Evolutionary conservation across 2,113 vertebrate genomes (phyloP).

Genomic region (Balaeniceps rex): DNA sequence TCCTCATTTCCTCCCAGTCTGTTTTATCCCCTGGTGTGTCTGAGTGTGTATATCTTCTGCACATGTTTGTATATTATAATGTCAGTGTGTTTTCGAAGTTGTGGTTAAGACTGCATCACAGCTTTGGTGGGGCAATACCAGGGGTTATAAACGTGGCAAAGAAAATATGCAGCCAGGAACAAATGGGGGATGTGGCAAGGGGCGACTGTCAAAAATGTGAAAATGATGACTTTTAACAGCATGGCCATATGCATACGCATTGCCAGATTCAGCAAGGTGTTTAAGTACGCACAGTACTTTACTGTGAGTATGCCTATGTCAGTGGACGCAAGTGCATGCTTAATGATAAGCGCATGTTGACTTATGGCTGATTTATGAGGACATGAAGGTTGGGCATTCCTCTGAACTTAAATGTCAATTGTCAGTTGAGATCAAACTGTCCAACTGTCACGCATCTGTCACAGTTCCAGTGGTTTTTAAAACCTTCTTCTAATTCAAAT

Average conservation of each 20-base stretch:
- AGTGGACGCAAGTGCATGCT: accelerated
- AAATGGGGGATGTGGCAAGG: not conserved
- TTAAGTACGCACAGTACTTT: accelerated
- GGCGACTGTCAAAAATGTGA: not conserved
- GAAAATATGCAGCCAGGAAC: not conserved
- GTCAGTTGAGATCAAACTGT: not conserved
- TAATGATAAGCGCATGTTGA: not conserved
- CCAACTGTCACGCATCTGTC: not conserved
- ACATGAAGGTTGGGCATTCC: not conserved
- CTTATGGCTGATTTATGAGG: not conserved
- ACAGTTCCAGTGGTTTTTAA: not conserved
- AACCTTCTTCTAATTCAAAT: not conserved
- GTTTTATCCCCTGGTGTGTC: conserved; percentile 44
- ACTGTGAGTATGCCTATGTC: not conserved
- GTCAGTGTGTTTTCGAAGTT: not conserved
- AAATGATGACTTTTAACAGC: not conserved
- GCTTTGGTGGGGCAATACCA: not conserved
- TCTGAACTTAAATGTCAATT: not conserved
- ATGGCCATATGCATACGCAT: accelerated
- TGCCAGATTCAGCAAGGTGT: not conserved
- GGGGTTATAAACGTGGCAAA: not conserved
- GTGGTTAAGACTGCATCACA: not conserved
- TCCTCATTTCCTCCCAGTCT: conserved; percentile 18
- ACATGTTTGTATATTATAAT: conserved; percentile 19
- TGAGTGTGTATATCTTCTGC: conserved; percentile 8